Evolutionary conservation across 2,113 vertebrate species (phyloP).

Genomic region (Sprattus sprattus): DNA sequence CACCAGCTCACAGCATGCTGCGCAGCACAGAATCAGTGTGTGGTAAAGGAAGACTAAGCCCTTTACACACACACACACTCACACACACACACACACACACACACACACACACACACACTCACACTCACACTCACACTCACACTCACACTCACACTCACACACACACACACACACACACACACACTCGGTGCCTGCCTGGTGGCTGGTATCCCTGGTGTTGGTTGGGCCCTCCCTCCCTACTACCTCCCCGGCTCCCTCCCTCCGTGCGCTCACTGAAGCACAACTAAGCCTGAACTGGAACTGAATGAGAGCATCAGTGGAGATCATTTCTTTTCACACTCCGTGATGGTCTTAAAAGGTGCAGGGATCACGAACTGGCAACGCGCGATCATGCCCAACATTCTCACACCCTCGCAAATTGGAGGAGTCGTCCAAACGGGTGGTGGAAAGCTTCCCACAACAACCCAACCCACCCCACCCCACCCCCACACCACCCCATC

Average conservation of each 20-base stretch:
- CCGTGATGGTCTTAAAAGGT: constrained; percentile 62
- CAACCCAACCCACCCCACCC: not conserved
- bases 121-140: not conserved
- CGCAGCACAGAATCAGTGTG: no score
- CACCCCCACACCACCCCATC: not conserved
- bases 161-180: not conserved
- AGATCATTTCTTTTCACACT: constrained; percentile 63
- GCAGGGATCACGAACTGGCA: constrained; percentile 48
- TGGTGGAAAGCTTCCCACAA: not conserved
- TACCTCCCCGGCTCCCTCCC: constrained; percentile 44
- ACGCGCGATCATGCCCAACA: constrained; percentile 21
- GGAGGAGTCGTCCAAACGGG: constrained; percentile 2
- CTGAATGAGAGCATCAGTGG: constrained; percentile 57
- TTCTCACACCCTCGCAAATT: constrained; percentile 21
- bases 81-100: not conserved
- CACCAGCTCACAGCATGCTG: not conserved
- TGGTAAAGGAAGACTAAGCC: no score
- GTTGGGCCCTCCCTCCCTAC: no score
- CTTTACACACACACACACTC: not conserved
- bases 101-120: not conserved
- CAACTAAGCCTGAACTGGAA: constrained; percentile 57
- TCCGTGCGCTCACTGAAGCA: constrained; percentile 62
- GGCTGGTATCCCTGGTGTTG: no score
- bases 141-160: not conserved
- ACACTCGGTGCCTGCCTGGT: no score